Evolutionary conservation across 2,797 vertebrate genomes (phyloP), one percentile per base, ranked within the genome.

Genomic region (Chelidonichthys spinosus): DNA sequence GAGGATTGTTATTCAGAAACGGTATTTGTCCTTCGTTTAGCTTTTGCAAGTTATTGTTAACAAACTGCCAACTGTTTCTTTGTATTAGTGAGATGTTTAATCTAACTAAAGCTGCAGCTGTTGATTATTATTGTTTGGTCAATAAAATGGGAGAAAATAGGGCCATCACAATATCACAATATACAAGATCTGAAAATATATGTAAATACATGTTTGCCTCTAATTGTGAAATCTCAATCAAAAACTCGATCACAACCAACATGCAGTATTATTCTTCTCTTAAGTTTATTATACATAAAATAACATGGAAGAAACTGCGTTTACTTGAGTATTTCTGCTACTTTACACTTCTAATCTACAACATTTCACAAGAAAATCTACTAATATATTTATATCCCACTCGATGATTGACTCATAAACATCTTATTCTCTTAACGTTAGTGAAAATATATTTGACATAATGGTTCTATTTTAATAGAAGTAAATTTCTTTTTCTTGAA

Each of bases 1-100:
- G 52, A 84, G 11, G 44, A 66, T 32, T 64, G 72, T 87, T 85
- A 78, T 85, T 88, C 76, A 79, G 72, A 67, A 83, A 69, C 67
- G 43, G 61, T 25, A 54, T 63, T 25, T 81, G 86, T 66, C 87
- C 85, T 87, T 90, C 82, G 80, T 77, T 5, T 6, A 60, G 81
- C 49, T 83, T 25, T 46, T 63, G 56, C 42, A 73, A 83, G 65
- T 80, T 25, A 39, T 68, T 63, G 40, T 53, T 59, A 65, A 74
- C 13, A 72, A 62, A 44, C 14, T 49, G 52, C 43, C 43, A 42
- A 69, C 42, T n/a, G 40, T 50, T 73, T 59, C 47, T 76, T 55
- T 55, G 44, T 8, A 11, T 67, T 50, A 49, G 54, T n/a, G 4
- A 10, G 6, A 73, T 35, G 63, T 60, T 47, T 17, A 46, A 47